Percentiles rank a stretch among this genome's conserved stretches.
phyloP scores from a whole-genome alignment of 2,888 invertebrate genomes.

The Diogma glabrata region DNA sequence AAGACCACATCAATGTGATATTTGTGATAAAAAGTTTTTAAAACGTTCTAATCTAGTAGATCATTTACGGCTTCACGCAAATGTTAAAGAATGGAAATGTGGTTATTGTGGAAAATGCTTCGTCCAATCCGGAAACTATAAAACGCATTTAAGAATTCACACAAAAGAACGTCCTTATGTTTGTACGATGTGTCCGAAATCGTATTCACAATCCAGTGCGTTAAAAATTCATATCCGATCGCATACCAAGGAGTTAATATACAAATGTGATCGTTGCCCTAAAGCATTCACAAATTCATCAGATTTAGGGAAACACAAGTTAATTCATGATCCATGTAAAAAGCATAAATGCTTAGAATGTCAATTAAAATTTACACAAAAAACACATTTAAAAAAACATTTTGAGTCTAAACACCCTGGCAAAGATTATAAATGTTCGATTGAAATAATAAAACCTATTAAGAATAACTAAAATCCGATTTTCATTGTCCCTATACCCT shows the following conservation, averaged over 20 bases:
- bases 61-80: constrained; percentile 23
- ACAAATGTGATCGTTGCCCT: constrained; percentile 19
- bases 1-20: constrained; percentile 18
- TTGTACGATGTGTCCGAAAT: constrained; percentile 20
- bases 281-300: constrained; percentile 22
- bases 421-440: too few relatives aligned
- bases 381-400: constrained; percentile 17
- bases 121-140: constrained; percentile 23
- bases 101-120: constrained; percentile 22
- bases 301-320: constrained; percentile 21
- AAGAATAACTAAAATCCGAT: too few relatives aligned
- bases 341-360: constrained; percentile 20
- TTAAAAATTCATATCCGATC: constrained; percentile 22
- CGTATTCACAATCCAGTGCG: constrained; percentile 21
- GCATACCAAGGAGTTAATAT: constrained; percentile 23
- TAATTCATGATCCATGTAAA: constrained; percentile 18
- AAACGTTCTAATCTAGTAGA: constrained; percentile 22
- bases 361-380: constrained; percentile 20
- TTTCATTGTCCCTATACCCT: too few relatives aligned
- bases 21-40: constrained; percentile 20
- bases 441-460: too few relatives aligned
- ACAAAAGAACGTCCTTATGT: constrained; percentile 22
- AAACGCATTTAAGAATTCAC: constrained; percentile 21
- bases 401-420: too few relatives aligned
- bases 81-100: constrained; percentile 22